Conservation (phyloP, 2,113 vertebrate genomes). For the Pelusios castaneus region DNA sequence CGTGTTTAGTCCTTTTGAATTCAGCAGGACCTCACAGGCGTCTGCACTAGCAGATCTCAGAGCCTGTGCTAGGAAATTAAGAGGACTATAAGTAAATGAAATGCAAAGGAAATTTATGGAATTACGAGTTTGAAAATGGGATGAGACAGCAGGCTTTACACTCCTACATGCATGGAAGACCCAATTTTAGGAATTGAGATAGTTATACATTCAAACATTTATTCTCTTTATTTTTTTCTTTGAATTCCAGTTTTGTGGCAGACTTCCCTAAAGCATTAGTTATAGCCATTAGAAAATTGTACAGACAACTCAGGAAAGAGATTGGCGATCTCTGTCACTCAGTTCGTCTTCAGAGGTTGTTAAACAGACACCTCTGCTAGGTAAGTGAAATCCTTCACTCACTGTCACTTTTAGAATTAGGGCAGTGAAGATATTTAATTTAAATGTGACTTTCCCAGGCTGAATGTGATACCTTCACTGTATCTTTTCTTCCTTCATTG, state of each 20-base stretch:
- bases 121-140: conserved; percentile 70
- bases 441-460: conserved; percentile 43
- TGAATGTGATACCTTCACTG: conserved; percentile 28
- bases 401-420: conserved; percentile 31
- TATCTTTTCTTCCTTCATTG: conserved; percentile 47
- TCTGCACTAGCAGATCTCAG: neutral
- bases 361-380: conserved; percentile 11
- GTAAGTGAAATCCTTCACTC: conserved; percentile 31
- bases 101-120: conserved; percentile 64
- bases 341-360: conserved; percentile 22
- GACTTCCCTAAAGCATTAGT: conserved; percentile 49
- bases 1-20: neutral
- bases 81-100: conserved; percentile 39
- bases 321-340: neutral
- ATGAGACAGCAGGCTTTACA: conserved; percentile 58
- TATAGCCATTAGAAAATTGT: conserved; percentile 65
- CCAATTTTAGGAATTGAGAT: conserved; percentile 29
- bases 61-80: conserved; percentile 31
- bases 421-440: conserved; percentile 45
- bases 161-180: conserved; percentile 50
- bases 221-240: conserved; percentile 68
- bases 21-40: neutral
- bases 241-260: conserved; percentile 62
- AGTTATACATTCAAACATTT: conserved; percentile 63
- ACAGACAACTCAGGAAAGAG: neutral